Base-by-base conservation (phyloP, 2,888 invertebrate genomes). In the Rambutsinella grinnellia region DNA sequence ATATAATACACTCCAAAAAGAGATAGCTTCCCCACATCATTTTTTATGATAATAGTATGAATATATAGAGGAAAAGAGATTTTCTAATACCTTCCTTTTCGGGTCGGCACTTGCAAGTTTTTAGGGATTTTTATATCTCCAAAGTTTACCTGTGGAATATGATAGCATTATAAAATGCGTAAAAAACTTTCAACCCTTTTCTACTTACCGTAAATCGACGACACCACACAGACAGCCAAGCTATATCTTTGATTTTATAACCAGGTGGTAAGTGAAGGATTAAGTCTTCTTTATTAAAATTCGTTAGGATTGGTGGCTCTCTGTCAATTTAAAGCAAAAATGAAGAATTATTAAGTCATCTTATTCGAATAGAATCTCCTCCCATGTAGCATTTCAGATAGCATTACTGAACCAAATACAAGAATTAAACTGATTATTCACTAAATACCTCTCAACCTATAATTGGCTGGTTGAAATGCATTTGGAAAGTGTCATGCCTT, bases 141-240 rank as follows among this genome's bases (percentile, higher is more conserved):
- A 85, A 96, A 95, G 87, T 95, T 93, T 65, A 96, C 93, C 96
- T 96, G 36, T 13, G 13, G 13, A 36, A 36, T 8, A 36, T 36
- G 36, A 36, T 36, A 36, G 13, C 36, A 36, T 36, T 36, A n/a
- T n/a, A n/a, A n/a, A n/a, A n/a, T n/a, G n/a, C n/a, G n/a, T n/a
- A n/a, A n/a, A n/a, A n/a, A n/a, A n/a, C n/a, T n/a, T n/a, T n/a
- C n/a, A n/a, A n/a, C n/a, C n/a, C n/a, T n/a, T n/a, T n/a, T n/a
- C 13, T 17, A 21, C 92, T 93, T 87, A 96, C 96, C 85, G 94
- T 94, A 87, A 96, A 95, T 86, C 95, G 89, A 83, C 93, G 89
- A 88, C 95, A 95, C 96, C 96, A 96, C 57, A 97, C 94, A 81
- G 95, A 93, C 83, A 96, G 90, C 94, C 95, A 96, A 88, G 92